A percentile compares a stretch with the other conserved stretches of the same genome.
Conservation (phyloP, 2,113 vertebrate species). For the Tympanuchus pallidicinctus region DNA sequence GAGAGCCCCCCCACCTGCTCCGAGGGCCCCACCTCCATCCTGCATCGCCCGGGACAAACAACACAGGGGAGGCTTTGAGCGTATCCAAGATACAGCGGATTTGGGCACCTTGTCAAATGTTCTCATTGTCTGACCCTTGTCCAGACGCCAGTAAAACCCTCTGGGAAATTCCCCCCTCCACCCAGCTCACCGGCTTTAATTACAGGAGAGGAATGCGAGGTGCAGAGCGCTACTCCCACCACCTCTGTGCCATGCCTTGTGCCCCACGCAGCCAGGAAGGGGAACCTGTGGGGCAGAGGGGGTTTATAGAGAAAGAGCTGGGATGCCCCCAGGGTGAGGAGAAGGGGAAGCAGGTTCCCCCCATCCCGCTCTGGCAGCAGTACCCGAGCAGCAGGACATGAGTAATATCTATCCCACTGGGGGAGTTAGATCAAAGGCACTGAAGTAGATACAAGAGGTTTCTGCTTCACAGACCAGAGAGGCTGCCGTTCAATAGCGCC, state of each 20-base stretch:
- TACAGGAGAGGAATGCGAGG: conserved; percentile 56
- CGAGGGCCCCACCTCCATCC: background rate
- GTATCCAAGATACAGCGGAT: conserved; percentile 65
- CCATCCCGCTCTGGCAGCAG: conserved; percentile 63
- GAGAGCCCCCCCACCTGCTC: background rate
- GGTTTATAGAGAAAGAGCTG: background rate
- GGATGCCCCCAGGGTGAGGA: background rate
- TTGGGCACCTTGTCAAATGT: conserved; percentile 73
- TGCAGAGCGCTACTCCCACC: conserved; percentile 46
- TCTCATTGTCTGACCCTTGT: conserved; percentile 74
- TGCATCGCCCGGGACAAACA: background rate
- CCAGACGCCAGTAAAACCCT: conserved; percentile 70
- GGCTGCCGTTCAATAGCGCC: conserved; percentile 88
- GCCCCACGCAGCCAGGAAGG: background rate
- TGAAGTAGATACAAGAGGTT: conserved; percentile 86
- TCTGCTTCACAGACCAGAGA: conserved; percentile 84
- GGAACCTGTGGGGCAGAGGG: background rate
- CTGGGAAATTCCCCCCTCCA: conserved; percentile 65
- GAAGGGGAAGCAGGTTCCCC: conserved; percentile 10
- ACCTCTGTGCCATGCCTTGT: background rate
- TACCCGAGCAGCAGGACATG: conserved; percentile 75
- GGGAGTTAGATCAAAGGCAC: conserved; percentile 80
- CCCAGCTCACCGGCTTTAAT: conserved; percentile 66
- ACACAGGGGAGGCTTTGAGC: conserved; percentile 53
- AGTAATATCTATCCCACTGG: conserved; percentile 78